These are phyloP conservation scores for Calephelis perditalis DNA, from an alignment of 2,888 invertebrate genomes.

Conservation along the genomic window DNA sequence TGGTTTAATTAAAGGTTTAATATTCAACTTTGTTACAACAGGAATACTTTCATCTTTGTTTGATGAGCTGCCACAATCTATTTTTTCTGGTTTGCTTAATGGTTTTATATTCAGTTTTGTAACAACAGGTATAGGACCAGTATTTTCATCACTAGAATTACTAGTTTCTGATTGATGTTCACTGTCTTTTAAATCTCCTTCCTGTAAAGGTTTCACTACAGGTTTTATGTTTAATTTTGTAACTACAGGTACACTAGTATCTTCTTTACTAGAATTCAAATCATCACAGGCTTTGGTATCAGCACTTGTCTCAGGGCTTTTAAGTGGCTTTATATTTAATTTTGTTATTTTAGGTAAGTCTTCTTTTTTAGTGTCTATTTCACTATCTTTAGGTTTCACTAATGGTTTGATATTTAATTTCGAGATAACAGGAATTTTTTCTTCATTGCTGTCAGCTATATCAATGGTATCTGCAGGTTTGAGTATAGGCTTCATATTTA, in stretches of 20 bases:
- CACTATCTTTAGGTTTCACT: conserved; percentile 68
- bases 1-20: conserved; percentile 64
- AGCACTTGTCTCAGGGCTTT: conserved; percentile 59
- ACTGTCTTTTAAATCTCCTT: conserved; percentile 56
- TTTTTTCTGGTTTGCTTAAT: conserved; percentile 57
- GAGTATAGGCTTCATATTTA: conserved; percentile 69
- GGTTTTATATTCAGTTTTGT: conserved; percentile 80
- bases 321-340: conserved; percentile 76
- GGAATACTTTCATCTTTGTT: conserved; percentile 52
- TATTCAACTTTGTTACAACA: conserved; percentile 61
- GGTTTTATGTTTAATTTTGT: conserved; percentile 77
- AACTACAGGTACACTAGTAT: conserved; percentile 68
- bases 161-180: conserved; percentile 69
- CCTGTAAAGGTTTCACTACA: conserved; percentile 68
- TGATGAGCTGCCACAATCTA: conserved; percentile 1
- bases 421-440: conserved; percentile 72
- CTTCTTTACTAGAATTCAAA: conserved; percentile 54
- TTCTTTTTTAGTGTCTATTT: conserved; percentile 63
- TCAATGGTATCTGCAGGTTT: conserved; percentile 58
- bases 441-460: conserved; percentile 47
- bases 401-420: conserved; percentile 77
- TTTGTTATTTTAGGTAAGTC: conserved; percentile 73
- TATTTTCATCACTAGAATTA: conserved; percentile 69
- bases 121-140: conserved; percentile 63
- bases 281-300: conserved; percentile 69